Evolutionary conservation across 2,113 vertebrate genomes (phyloP), one percentile per base, ranked within the genome.

Genomic region (Oenanthe oenanthe): DNA sequence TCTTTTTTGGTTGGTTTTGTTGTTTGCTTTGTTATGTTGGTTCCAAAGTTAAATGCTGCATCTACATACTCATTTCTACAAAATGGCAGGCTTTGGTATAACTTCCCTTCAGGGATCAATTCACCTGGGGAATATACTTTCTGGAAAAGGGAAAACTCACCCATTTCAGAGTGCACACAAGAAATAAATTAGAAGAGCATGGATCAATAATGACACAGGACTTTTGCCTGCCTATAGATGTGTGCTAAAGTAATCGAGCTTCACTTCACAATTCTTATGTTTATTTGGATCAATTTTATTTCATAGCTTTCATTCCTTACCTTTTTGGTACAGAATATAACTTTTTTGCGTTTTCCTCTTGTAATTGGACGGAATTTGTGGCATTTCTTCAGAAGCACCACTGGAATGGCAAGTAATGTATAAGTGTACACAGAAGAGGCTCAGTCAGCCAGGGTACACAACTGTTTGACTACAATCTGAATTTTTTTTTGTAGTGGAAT

Each of bases 391-490:
- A 74, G 65, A 58, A 78, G 57, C 5, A 83, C 7, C 10, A 45
- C 4, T 74, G 34, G 45, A 86, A 70, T 20, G 2, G 13, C n/a
- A 48, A 89, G 5, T 15, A 83, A 79, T 34, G 6, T 21, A 15
- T 2, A 67, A 43, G 57, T 29, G 16, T 32, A 18, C 12, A 34
- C 24, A 73, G 28, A 73, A 63, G 17, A 60, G 3, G 7, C 38
- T 9, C 14, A 34, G 50, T 38, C 56, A 43, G 17, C 9, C 32
- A 50, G 12, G 3, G 11, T n/a, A 31, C 13, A 67, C 21, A 78
- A 13, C 7, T 31, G 3, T 58, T 28, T 29, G 58, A 62, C 25
- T 61, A 29, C 36, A 56, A 0, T 40, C 4, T 0, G 0, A n/a
- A 5, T 0, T 14, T 54, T 48, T 79, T 79, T 29, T 53, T 79